Base-by-base conservation (phyloP, 2,113 vertebrate genomes). In the Recurvirostra avosetta region DNA sequence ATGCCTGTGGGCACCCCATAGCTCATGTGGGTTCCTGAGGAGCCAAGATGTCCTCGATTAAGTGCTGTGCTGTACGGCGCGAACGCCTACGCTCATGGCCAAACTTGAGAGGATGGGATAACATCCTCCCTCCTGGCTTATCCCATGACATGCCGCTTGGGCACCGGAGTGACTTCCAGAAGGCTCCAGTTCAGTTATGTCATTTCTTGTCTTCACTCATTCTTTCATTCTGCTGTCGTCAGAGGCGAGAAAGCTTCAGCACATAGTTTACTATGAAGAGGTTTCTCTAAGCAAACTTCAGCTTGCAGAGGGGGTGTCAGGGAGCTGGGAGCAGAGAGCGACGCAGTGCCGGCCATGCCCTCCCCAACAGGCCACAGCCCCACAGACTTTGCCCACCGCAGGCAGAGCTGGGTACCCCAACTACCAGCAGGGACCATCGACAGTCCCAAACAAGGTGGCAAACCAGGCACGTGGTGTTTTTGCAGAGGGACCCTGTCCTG, bases 1-100 rank as follows among this genome's bases (percentile, higher is more conserved):
- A 0, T 6, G 13, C 20, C 26, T 27, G 18, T 0, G 3, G 32
- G 3, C 1, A 5, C 12, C 32, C 36, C 0, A 0, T 14, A 25
- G 40, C 50, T 76, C 19, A 8, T 0, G 5, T 3, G 9, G 29
- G 26, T 23, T 79, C 23, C 53, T 25, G 32, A 7, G 29, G 22
- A 62, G 47, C 53, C 59, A 40, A 10, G 47, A 15, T 20, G 27
- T 14, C 22, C 40, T 0, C 1, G 58, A 27, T 19, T 20, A 71
- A 70, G 34, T 5, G 8, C 15, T 34, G 45, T n/a, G 30, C 15
- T 43, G 8, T 4, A 4, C 3, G 5, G 25, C 23, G 70, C 2
- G 15, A 52, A 74, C 7, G 36, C 16, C 53, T n/a, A 47, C 43
- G 25, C 50, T 58, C 27, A 4, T 10, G 27, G 32, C 38, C 1